phyloP scores from a whole-genome alignment of 35 echinoderm and acorn worm genomes.

The Ptychodera flava region DNA sequence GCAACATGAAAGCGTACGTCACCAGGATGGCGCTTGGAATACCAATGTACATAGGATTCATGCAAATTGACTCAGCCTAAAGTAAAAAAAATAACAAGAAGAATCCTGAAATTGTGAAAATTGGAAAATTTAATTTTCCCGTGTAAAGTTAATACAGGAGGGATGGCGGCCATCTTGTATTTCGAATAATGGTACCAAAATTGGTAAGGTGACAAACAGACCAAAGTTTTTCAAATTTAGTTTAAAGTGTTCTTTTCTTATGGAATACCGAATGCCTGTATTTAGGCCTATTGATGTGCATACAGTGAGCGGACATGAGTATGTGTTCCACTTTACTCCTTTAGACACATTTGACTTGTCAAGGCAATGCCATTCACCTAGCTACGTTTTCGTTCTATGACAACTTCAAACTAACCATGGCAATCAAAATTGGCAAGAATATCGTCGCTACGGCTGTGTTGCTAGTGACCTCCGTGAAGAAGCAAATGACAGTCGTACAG shows the following conservation, averaged over 20 bases:
- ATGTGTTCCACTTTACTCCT: no score
- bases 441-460: conserved; percentile 92
- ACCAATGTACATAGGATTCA: conserved; percentile 86
- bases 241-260: background rate
- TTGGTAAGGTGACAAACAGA: background rate
- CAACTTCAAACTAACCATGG: conserved; percentile 54
- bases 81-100: conserved; percentile 10
- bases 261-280: no score
- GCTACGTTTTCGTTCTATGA: background rate
- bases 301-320: no score
- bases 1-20: conserved; percentile 97
- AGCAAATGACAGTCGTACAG: conserved; percentile 68
- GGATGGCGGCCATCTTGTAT: background rate
- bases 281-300: no score
- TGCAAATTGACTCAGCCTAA: conserved; percentile 90
- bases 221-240: background rate
- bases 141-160: background rate
- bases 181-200: background rate
- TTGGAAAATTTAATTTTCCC: background rate
- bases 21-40: conserved; percentile 71
- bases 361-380: background rate
- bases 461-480: conserved; percentile 95
- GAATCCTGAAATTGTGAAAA: background rate
- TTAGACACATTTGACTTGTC: no score
- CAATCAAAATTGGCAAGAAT: conserved; percentile 79